phyloP scores from a whole-genome alignment of 1,140 invertebrate species.

The Calliopsis andreniformis region DNA sequence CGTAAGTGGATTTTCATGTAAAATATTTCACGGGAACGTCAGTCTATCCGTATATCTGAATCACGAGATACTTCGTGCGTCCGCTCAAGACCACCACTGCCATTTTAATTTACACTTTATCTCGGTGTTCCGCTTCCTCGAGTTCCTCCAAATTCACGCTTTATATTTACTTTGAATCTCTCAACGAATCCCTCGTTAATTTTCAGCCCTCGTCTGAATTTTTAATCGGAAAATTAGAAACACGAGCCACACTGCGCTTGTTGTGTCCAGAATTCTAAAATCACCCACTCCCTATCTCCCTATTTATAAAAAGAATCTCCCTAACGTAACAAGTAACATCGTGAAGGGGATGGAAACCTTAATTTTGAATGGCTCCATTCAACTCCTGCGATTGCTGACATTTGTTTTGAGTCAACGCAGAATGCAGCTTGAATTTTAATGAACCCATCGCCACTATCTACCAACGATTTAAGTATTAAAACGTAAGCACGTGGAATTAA shows the following conservation, averaged over 20 bases:
- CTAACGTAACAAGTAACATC: no score
- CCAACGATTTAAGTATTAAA: not conserved
- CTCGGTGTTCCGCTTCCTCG: not conserved
- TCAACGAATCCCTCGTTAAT: not conserved
- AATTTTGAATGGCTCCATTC: not conserved
- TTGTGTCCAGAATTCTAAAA: not conserved
- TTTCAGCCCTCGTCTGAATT: not conserved
- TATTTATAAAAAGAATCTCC: not conserved
- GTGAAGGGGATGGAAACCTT: not conserved
- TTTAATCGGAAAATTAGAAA: not conserved
- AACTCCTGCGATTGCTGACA: not conserved
- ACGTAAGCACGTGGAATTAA: no score
- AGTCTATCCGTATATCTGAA: conserved; percentile 41
- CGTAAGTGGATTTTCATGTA: conserved; percentile 53
- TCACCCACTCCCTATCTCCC: not conserved
- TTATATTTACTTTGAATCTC: not conserved
- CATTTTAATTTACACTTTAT: conserved; percentile 38
- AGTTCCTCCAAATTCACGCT: not conserved
- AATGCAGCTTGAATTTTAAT: not conserved
- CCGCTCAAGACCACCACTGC: conserved; percentile 14
- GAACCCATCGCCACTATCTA: not conserved
- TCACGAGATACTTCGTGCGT: conserved; percentile 30
- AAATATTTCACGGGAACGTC: conserved; percentile 46
- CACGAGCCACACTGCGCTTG: not conserved
- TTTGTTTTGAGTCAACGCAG: not conserved